A percentile compares a stretch with the other conserved stretches of the same genome.
Conservation (phyloP, 2,888 invertebrate species). For the Aelia acuminata region DNA sequence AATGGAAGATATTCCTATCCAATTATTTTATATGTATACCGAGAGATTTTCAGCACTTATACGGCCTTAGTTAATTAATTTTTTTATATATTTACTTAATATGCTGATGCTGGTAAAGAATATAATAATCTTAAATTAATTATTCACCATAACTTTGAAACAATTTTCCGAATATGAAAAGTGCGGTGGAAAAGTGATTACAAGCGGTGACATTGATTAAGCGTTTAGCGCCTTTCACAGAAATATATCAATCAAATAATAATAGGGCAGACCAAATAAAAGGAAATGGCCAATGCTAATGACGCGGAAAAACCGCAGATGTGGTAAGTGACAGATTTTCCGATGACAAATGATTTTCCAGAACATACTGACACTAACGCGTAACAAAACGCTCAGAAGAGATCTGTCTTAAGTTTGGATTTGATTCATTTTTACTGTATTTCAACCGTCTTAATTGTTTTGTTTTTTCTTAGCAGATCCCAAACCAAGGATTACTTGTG, state of each 20-base stretch:
- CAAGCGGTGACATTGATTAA: conserved; percentile 37
- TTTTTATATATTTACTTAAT: too few relatives aligned
- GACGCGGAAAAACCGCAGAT: conserved; percentile 16
- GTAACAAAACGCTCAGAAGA: not conserved
- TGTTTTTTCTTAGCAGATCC: too few relatives aligned
- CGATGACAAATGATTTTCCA: conserved; percentile 40
- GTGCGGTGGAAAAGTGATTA: conserved; percentile 24
- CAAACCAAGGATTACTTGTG: too few relatives aligned
- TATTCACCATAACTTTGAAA: not conserved
- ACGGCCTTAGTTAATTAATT: too few relatives aligned
- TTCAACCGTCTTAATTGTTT: not conserved
- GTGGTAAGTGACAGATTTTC: conserved; percentile 42
- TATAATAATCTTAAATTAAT: not conserved
- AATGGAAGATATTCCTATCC: too few relatives aligned
- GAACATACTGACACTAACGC: not conserved
- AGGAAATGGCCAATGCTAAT: conserved; percentile 7
- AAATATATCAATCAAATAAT: conserved; percentile 19
- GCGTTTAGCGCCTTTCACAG: not conserved
- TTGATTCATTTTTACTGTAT: not conserved
- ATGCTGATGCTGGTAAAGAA: too few relatives aligned
- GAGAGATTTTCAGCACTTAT: too few relatives aligned
- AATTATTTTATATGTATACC: too few relatives aligned
- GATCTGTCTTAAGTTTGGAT: not conserved
- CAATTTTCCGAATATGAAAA: not conserved
- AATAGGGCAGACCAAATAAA: conserved; percentile 35